Percentiles rank a stretch among this genome's conserved stretches.
phyloP scores from a whole-genome alignment of 2,888 invertebrate species.

The Cryptosula pallasiana region DNA sequence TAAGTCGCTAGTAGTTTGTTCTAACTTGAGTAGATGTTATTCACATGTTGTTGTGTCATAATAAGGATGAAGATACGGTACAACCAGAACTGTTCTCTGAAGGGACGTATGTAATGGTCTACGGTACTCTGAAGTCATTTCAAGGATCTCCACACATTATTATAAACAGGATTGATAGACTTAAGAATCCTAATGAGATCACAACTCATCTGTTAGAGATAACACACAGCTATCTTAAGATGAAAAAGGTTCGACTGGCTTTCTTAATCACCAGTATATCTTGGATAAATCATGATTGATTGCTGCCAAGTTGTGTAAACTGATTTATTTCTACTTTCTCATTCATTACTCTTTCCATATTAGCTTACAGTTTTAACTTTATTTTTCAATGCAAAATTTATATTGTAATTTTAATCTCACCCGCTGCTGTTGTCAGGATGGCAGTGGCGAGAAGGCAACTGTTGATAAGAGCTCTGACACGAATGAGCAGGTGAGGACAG shows the following conservation, averaged over 20 bases:
- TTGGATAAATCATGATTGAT: neutral
- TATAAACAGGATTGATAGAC: neutral
- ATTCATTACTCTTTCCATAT: too few relatives aligned
- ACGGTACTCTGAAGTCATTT: conserved; percentile 7
- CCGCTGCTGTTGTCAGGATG: neutral
- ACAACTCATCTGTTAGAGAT: conserved; percentile 17
- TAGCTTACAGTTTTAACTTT: too few relatives aligned
- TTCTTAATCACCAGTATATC: too few relatives aligned
- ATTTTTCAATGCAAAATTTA: too few relatives aligned
- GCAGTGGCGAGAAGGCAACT: neutral
- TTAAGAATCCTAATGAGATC: conserved; percentile 19
- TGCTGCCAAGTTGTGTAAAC: neutral
- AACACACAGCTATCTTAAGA: conserved; percentile 7
- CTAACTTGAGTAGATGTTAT: too few relatives aligned
- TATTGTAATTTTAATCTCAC: too few relatives aligned
- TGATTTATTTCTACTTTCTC: too few relatives aligned
- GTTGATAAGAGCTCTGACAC: neutral
- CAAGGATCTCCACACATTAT: neutral
- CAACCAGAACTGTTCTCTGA: neutral
- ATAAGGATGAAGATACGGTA: neutral
- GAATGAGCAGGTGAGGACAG: conserved; percentile 5
- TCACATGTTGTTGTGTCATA: too few relatives aligned
- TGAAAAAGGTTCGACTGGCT: conserved; percentile 17
- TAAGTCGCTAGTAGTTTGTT: too few relatives aligned
- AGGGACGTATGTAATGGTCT: conserved; percentile 7